Percentiles rank a stretch among this genome's conserved stretches.
Evolutionary conservation across 2,888 invertebrate species (phyloP).

Genomic region (Apomyelois bistriatella): DNA sequence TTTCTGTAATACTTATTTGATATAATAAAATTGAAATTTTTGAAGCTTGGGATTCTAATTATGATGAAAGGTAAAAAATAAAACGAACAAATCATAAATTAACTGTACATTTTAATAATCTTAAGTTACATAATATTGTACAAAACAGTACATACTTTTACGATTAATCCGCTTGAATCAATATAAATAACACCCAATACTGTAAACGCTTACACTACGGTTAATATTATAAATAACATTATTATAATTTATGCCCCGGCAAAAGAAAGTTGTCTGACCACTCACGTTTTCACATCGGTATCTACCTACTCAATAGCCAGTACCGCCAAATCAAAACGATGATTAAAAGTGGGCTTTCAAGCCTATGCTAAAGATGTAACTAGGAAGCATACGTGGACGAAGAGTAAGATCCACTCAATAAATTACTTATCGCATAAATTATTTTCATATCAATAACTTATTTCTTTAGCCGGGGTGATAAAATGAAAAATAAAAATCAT

Average conservation of each 20-base stretch:
- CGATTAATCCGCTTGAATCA: conserved; percentile 19
- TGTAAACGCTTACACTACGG: conserved; percentile 17
- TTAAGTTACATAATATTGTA: conserved; percentile 18
- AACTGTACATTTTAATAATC: conserved; percentile 22
- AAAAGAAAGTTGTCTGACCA: conserved; percentile 1
- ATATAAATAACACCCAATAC: conserved; percentile 24
- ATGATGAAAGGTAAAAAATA: neutral
- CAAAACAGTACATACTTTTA: conserved; percentile 21
- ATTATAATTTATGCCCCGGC: conserved; percentile 10
- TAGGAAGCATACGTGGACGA: no score
- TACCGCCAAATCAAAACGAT: no score
- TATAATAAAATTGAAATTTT: no score
- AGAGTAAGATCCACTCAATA: no score
- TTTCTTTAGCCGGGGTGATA: conserved; percentile 3
- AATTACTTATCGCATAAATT: no score
- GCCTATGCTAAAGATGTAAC: no score
- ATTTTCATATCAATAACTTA: no score
- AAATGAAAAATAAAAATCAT: conserved; percentile 27
- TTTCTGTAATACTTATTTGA: no score
- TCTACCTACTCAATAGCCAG: no score
- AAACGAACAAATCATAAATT: conserved; percentile 14
- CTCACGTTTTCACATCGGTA: neutral
- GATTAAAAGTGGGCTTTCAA: no score
- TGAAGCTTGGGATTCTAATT: no score
- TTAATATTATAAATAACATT: conserved; percentile 28